A percentile compares a stretch with the other conserved stretches of the same genome.
phyloP scores from a whole-genome alignment of 1,140 invertebrate genomes.

The Drosophila bocki region DNA sequence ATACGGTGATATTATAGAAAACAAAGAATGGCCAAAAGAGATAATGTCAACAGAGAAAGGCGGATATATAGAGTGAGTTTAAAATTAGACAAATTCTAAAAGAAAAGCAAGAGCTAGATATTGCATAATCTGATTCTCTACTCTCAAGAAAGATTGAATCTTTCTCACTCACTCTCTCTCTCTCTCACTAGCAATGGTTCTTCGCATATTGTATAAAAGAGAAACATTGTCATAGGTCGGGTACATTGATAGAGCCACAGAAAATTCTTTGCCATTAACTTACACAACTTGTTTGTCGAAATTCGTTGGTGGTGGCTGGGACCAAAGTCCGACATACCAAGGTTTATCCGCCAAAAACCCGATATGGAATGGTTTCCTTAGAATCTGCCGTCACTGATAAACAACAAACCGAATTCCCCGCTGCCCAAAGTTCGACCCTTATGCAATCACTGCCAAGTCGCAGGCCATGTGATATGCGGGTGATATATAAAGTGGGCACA shows the following conservation, averaged over 20 bases:
- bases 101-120: slow-evolving; percentile 27
- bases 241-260: slow-evolving; percentile 26
- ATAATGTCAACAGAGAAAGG: slow-evolving; percentile 28
- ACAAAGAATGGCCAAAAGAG: slow-evolving; percentile 20
- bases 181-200: background rate
- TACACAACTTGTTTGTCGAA: slow-evolving; percentile 29
- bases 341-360: slow-evolving; percentile 18
- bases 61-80: slow-evolving; percentile 46
- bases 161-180: background rate
- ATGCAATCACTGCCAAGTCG: slow-evolving; percentile 8
- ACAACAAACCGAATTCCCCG: background rate
- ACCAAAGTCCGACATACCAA: slow-evolving; percentile 22
- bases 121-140: slow-evolving; percentile 53
- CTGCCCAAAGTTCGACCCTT: slow-evolving; percentile 31
- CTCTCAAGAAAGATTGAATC: background rate
- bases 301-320: background rate
- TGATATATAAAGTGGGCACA: slow-evolving; percentile 15
- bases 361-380: slow-evolving; percentile 33
- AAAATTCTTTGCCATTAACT: slow-evolving; percentile 32
- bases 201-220: slow-evolving; percentile 6
- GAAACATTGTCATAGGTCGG: slow-evolving; percentile 63
- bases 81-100: slow-evolving; percentile 56
- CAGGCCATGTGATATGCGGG: slow-evolving; percentile 11
- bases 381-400: slow-evolving; percentile 53
- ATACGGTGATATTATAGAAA: slow-evolving; percentile 37